Percentiles rank a stretch among this genome's conserved stretches.
These are phyloP conservation scores for Sarcophaga peregrina DNA, from an alignment of 1,140 invertebrate genomes.

Conservation along the genomic window DNA sequence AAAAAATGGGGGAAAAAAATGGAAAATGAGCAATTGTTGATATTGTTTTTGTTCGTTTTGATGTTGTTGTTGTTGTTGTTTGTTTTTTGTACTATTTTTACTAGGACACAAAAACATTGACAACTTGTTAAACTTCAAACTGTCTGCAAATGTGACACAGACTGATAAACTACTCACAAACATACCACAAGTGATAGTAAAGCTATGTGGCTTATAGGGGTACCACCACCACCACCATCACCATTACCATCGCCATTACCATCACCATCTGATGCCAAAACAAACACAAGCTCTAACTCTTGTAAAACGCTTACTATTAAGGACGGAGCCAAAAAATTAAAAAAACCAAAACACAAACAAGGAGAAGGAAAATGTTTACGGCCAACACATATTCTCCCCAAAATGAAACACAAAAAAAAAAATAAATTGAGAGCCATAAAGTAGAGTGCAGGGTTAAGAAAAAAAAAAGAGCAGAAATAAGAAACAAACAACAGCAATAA, in stretches of 20 bases:
- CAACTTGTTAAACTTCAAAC: constrained; percentile 61
- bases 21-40: not conserved
- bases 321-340: not conserved
- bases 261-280: not conserved
- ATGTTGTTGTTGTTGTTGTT: not conserved
- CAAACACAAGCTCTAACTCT: not conserved
- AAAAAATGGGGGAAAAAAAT: not conserved
- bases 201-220: not conserved
- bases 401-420: not conserved
- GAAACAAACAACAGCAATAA: not conserved
- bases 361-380: not conserved
- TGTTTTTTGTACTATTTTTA: not conserved
- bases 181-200: constrained; percentile 17
- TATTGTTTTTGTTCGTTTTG: not conserved
- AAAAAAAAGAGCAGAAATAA: too few species aligned
- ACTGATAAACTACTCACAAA: constrained; percentile 49
- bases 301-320: not conserved
- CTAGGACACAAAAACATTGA: constrained; percentile 34
- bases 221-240: not conserved
- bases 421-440: not conserved
- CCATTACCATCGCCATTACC: too few species aligned
- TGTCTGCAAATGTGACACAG: constrained; percentile 59
- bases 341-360: not conserved
- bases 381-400: not conserved
- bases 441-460: not conserved